Percentiles rank a stretch among this genome's conserved stretches.
phyloP scores from a whole-genome alignment of 1,140 invertebrate species.

The Diplogasteroides magnus region DNA sequence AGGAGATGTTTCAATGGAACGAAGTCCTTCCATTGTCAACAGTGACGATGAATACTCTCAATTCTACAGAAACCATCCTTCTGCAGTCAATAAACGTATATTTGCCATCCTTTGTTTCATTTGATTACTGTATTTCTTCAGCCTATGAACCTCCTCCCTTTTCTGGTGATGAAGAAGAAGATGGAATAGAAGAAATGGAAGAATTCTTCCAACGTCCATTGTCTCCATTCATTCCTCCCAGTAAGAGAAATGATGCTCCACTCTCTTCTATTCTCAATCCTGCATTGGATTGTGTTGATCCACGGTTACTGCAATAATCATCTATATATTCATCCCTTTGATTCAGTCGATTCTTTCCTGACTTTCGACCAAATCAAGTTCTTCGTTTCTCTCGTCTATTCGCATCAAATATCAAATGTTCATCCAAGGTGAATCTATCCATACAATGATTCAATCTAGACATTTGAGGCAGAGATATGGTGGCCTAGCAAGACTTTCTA shows the following conservation, averaged over 20 bases:
- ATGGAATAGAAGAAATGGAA: constrained; percentile 9
- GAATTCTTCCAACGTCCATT: constrained; percentile 1
- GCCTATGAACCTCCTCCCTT: constrained; percentile 5
- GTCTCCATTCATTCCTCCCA: constrained; percentile 42
- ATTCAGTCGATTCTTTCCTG: constrained; percentile 39
- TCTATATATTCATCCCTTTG: not conserved
- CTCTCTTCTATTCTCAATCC: constrained; percentile 42
- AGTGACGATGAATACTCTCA: constrained; percentile 4
- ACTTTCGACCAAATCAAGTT: constrained; percentile 39
- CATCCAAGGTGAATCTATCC: constrained; percentile 3
- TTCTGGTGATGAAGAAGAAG: constrained; percentile 17
- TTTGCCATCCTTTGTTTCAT: too few species aligned
- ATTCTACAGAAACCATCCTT: constrained; percentile 11
- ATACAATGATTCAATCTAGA: not conserved
- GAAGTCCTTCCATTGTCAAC: constrained; percentile 1
- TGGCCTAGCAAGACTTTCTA: constrained; percentile 48
- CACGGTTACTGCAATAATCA: constrained; percentile 32
- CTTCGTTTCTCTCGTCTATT: constrained; percentile 51
- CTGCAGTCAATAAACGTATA: constrained; percentile 15
- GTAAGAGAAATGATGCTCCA: constrained; percentile 42
- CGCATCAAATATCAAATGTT: constrained; percentile 41
- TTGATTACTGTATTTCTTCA: constrained; percentile 16
- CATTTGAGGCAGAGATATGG: constrained; percentile 45
- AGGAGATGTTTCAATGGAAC: constrained; percentile 1
- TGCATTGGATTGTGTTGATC: constrained; percentile 48